These are phyloP conservation scores for Fregata magnificens DNA, from an alignment of 2,113 vertebrate genomes.

Conservation along the genomic window DNA sequence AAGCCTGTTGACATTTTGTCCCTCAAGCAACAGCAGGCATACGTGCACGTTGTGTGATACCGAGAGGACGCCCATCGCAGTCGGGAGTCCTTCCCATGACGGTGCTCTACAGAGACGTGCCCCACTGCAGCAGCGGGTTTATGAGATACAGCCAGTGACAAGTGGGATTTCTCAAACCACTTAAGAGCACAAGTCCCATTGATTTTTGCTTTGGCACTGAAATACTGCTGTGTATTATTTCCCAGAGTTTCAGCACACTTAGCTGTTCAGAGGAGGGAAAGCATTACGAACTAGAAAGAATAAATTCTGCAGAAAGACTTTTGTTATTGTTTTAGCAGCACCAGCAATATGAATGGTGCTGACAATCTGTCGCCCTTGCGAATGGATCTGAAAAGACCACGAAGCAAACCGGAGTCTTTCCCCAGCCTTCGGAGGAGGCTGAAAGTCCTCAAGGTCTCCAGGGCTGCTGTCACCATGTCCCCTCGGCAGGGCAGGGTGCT, in stretches of 20 bases:
- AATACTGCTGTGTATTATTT: neutral
- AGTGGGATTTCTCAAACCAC: neutral
- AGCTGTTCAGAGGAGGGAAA: neutral
- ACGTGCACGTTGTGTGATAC: accelerated
- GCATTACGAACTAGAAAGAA: neutral
- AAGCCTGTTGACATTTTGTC: neutral
- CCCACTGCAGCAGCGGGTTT: neutral
- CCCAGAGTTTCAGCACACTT: neutral
- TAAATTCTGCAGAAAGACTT: neutral
- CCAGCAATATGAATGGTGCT: neutral
- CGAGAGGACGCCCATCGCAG: accelerated
- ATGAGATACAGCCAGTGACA: neutral
- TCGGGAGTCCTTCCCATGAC: accelerated
- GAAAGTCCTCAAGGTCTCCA: too few relatives aligned
- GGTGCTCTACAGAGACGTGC: accelerated
- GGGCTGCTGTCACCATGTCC: neutral
- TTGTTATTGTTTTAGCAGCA: neutral
- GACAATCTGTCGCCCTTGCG: neutral
- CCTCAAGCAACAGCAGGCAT: neutral
- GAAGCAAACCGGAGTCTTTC: accelerated
- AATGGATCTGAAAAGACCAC: neutral
- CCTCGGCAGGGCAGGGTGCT: neutral
- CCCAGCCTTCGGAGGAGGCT: neutral
- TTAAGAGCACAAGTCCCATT: neutral
- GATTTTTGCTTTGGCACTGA: neutral